Evolutionary conservation across 1,140 invertebrate genomes (phyloP).

Genomic region (Lordiphosa mommai): DNA sequence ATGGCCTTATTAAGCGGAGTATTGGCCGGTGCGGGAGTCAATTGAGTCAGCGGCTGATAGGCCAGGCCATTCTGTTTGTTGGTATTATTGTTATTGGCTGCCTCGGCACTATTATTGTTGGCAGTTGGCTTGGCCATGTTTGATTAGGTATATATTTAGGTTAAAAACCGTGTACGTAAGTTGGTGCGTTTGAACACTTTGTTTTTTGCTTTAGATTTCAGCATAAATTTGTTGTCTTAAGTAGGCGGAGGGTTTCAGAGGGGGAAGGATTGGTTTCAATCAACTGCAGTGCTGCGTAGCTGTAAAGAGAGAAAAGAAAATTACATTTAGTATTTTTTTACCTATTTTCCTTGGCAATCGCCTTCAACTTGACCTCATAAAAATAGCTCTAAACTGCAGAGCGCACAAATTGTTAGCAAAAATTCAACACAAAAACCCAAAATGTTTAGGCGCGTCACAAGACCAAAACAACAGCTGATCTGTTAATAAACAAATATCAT

Average conservation of each 20-base stretch:
- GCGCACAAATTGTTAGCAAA: not conserved
- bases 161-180: too few relatives aligned
- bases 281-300: constrained; percentile 1
- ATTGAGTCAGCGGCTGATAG: constrained; percentile 34
- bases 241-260: constrained; percentile 20
- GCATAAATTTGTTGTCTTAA: constrained; percentile 17
- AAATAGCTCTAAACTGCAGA: constrained; percentile 19
- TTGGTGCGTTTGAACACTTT: not conserved
- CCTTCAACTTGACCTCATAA: constrained; percentile 72
- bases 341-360: too few relatives aligned
- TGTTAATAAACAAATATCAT: not conserved
- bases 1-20: constrained; percentile 68
- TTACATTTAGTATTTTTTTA: constrained; percentile 32
- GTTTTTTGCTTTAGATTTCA: not conserved
- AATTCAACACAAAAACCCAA: too few relatives aligned
- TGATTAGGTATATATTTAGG: too few relatives aligned
- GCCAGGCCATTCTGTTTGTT: constrained; percentile 42
- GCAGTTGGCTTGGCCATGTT: constrained; percentile 31
- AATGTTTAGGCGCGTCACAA: not conserved
- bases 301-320: not conserved
- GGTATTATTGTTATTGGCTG: constrained; percentile 9
- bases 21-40: constrained; percentile 45
- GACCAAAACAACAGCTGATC: not conserved
- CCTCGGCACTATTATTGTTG: constrained; percentile 2
- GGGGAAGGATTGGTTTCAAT: not conserved